Percentiles rank a stretch among this genome's conserved stretches.
Conservation (phyloP, 2,113 vertebrate species). For the Ptychochromis oligacanthus region DNA sequence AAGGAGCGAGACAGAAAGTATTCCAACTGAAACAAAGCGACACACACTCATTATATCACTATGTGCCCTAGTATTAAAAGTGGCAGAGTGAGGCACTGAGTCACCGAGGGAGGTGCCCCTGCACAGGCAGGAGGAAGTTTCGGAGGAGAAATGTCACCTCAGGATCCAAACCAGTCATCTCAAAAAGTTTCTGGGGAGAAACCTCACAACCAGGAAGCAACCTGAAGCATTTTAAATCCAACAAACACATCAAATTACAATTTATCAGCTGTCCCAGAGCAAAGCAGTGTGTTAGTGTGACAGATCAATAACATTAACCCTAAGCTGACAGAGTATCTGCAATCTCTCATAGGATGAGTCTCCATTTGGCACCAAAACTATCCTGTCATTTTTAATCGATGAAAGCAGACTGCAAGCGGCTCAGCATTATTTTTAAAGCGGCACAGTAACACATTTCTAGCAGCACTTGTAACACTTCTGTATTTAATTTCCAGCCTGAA, state of each 20-base stretch:
- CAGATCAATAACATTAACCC: background rate
- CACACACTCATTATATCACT: conserved; percentile 29
- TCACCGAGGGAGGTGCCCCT: conserved; percentile 39
- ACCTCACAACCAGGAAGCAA: conserved; percentile 1
- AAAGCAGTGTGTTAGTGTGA: background rate
- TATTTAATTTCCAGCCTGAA: conserved; percentile 1
- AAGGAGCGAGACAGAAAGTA: background rate
- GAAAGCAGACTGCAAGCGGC: conserved; percentile 16
- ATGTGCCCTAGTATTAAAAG: conserved; percentile 4
- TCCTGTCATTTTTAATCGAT: conserved; percentile 14
- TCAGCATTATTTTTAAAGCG: conserved; percentile 19
- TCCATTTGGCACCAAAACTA: conserved; percentile 7
- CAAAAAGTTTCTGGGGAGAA: background rate
- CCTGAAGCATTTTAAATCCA: too few species aligned
- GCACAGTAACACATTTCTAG: background rate
- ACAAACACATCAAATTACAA: background rate
- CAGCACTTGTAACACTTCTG: background rate
- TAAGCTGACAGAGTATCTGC: background rate
- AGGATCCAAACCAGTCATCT: background rate
- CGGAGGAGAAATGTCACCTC: conserved; percentile 11
- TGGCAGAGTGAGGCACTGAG: conserved; percentile 35
- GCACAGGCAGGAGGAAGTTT: background rate
- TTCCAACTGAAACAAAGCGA: conserved; percentile 23
- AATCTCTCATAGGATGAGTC: background rate
- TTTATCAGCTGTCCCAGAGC: background rate